Evolutionary conservation across 2,113 vertebrate species (phyloP).

Genomic region (Anser brachyrhynchus): DNA sequence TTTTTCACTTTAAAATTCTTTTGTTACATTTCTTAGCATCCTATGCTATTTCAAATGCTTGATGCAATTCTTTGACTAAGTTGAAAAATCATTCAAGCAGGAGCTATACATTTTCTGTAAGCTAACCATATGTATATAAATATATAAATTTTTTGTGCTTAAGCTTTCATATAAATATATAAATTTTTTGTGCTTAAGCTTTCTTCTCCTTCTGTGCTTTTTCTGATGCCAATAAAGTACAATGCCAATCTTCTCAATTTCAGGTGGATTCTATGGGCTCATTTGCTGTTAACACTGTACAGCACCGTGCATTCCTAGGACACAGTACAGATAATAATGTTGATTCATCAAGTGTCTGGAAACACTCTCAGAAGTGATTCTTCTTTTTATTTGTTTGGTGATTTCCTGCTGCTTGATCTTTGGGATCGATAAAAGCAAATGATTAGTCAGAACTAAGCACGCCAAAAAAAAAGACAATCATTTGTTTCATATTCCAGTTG

Average conservation of each 20-base stretch:
- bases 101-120: neutral
- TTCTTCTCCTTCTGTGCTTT: neutral
- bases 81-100: neutral
- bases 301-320: neutral
- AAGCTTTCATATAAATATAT: neutral
- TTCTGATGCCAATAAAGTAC: neutral
- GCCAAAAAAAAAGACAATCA: neutral
- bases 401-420: neutral
- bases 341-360: constrained; percentile 27
- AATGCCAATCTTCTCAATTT: neutral
- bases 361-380: constrained; percentile 4
- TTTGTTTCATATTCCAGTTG: constrained; percentile 13
- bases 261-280: neutral
- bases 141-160: neutral
- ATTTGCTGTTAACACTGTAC: neutral
- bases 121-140: neutral
- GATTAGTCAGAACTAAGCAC: constrained; percentile 33
- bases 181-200: rapidly evolving
- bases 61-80: neutral
- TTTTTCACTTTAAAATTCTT: neutral
- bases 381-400: constrained; percentile 31
- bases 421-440: constrained; percentile 56
- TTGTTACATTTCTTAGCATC: neutral
- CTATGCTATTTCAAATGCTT: neutral
- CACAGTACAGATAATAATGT: neutral